Percentiles rank a stretch among this genome's conserved stretches.
These are phyloP conservation scores for Caenorhabditis tropicalis DNA, from an alignment of 1,140 invertebrate species.

Conservation along the genomic window DNA sequence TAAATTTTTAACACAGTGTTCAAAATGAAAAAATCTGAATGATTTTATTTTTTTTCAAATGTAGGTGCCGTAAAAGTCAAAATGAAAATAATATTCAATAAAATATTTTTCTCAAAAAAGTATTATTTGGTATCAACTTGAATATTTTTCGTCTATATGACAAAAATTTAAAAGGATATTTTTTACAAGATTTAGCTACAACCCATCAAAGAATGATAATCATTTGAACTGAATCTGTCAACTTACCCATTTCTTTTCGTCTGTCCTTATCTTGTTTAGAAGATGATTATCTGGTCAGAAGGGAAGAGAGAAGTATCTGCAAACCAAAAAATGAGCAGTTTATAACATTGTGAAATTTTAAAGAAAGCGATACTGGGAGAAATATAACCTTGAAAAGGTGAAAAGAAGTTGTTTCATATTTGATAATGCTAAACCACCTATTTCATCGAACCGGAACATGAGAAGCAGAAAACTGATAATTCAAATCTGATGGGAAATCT, in stretches of 20 bases:
- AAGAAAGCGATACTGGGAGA: background rate
- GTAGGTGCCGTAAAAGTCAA: background rate
- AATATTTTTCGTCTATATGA: no score
- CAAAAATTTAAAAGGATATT: no score
- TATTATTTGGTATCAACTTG: no score
- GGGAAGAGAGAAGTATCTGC: background rate
- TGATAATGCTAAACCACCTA: background rate
- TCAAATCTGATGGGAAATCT: no score
- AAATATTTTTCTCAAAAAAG: no score
- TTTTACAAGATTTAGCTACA: no score
- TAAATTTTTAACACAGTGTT: no score
- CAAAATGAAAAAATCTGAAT: background rate
- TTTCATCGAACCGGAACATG: no score
- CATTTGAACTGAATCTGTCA: background rate
- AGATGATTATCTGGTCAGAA: background rate
- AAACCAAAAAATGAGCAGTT: background rate
- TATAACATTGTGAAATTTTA: no score
- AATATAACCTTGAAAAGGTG: background rate
- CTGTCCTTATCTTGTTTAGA: background rate
- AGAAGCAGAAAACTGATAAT: no score
- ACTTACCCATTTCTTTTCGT: constrained; percentile 1
- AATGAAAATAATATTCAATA: background rate
- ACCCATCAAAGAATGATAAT: background rate
- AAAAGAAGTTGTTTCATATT: background rate
- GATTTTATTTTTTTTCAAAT: background rate